These are phyloP conservation scores for Cyanoderma ruficeps DNA, from an alignment of 2,113 vertebrate genomes.

Conservation along the genomic window DNA sequence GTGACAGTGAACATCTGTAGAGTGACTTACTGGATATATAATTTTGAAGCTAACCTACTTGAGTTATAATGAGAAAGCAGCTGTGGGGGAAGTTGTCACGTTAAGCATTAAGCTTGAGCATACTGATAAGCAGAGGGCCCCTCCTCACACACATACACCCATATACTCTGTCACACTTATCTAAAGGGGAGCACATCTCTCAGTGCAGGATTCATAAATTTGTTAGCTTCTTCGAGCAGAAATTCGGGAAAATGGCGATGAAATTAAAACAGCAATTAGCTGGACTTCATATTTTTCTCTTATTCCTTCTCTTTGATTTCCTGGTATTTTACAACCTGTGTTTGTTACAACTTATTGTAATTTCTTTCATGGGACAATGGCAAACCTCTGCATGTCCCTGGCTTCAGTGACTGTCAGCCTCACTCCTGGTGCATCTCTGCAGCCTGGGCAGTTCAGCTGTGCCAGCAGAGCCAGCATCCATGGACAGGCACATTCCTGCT, in stretches of 20 bases:
- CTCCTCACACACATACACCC: background rate
- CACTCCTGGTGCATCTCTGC: background rate
- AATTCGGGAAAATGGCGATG: background rate
- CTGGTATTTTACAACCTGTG: background rate
- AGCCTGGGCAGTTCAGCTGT: background rate
- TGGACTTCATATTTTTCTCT: background rate
- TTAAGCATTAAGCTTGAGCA: background rate
- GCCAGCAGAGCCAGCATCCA: rapidly evolving
- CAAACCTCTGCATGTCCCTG: background rate
- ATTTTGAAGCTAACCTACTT: conserved; percentile 11
- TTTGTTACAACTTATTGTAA: background rate
- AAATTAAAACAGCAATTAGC: background rate
- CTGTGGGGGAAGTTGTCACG: background rate
- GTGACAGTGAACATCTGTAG: background rate
- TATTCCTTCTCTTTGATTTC: background rate
- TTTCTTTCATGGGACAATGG: background rate
- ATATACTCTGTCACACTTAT: background rate
- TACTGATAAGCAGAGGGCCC: background rate
- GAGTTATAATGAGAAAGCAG: background rate
- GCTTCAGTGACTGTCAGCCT: background rate
- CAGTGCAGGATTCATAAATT: background rate
- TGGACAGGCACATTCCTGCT: background rate
- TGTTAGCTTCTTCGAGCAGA: background rate
- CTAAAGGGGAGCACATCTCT: background rate
- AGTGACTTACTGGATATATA: background rate